Evolutionary conservation across 2,888 invertebrate genomes (phyloP).

Genomic region (Stenurella melanura): DNA sequence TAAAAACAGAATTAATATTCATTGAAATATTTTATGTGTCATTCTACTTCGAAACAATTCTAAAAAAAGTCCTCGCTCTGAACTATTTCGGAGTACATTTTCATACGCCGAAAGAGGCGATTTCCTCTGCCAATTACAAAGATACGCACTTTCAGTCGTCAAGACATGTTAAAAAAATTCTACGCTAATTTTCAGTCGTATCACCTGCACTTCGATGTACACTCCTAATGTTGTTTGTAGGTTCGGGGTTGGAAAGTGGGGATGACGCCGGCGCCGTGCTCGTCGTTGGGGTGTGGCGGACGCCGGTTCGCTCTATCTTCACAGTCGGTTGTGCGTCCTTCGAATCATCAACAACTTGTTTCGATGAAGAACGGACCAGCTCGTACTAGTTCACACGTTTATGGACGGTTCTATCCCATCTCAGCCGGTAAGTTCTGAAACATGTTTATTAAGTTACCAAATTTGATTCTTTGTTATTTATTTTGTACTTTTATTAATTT

Average conservation of each 20-base stretch:
- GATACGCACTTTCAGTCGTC: background rate
- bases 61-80: background rate
- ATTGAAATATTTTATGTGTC: too few relatives aligned
- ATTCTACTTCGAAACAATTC: background rate
- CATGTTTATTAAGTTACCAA: background rate
- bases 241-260: slow-evolving; percentile 58
- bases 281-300: slow-evolving; percentile 72
- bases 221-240: slow-evolving; percentile 57
- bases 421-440: slow-evolving; percentile 27
- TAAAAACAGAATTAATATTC: too few relatives aligned
- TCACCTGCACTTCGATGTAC: slow-evolving; percentile 59
- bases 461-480: background rate
- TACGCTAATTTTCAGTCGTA: slow-evolving; percentile 53
- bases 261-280: slow-evolving; percentile 70
- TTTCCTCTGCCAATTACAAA: background rate
- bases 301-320: slow-evolving; percentile 68
- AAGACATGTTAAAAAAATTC: slow-evolving; percentile 45
- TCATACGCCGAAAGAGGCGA: background rate
- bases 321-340: slow-evolving; percentile 70
- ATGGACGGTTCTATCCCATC: slow-evolving; percentile 19
- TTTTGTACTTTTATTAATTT: background rate
- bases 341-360: slow-evolving; percentile 62
- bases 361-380: slow-evolving; percentile 41
- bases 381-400: slow-evolving; percentile 44
- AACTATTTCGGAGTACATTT: background rate